These are phyloP conservation scores for Drosophila arawakana DNA, from an alignment of 1,140 invertebrate species.

Conservation along the genomic window DNA sequence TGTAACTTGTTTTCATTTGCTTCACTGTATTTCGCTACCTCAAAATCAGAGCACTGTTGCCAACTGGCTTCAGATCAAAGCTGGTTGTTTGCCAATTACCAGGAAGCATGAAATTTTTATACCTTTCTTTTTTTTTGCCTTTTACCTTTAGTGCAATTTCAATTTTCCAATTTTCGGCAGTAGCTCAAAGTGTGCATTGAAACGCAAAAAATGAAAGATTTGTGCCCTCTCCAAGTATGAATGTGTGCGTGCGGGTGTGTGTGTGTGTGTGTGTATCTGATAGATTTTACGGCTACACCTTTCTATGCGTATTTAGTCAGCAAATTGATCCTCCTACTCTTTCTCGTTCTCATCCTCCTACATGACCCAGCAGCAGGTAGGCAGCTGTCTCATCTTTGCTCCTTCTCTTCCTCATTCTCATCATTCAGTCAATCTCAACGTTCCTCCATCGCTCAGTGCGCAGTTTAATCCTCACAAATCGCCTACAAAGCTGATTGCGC, in stretches of 20 bases:
- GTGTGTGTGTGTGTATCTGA: conserved; percentile 57
- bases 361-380: conserved; percentile 60
- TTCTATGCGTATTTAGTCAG: conserved; percentile 76
- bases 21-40: not conserved
- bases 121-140: conserved; percentile 45
- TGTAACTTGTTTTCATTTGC: conserved; percentile 57
- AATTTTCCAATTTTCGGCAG: conserved; percentile 73
- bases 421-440: not conserved
- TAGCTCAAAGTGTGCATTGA: conserved; percentile 75
- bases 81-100: conserved; percentile 72
- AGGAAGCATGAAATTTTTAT: conserved; percentile 77
- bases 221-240: conserved; percentile 36
- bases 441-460: conserved; percentile 49
- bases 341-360: conserved; percentile 39
- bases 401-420: not conserved
- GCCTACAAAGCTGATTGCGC: conserved; percentile 83
- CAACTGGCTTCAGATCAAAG: conserved; percentile 31
- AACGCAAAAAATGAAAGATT: conserved; percentile 80
- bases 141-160: conserved; percentile 44
- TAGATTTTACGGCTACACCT: conserved; percentile 80
- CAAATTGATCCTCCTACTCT: conserved; percentile 74
- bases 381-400: conserved; percentile 45
- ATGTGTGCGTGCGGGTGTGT: conserved; percentile 29
- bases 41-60: conserved; percentile 51
- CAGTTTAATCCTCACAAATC: conserved; percentile 83